phyloP scores from a whole-genome alignment of 1,140 invertebrate genomes.

The Drosophila prosaltans region DNA sequence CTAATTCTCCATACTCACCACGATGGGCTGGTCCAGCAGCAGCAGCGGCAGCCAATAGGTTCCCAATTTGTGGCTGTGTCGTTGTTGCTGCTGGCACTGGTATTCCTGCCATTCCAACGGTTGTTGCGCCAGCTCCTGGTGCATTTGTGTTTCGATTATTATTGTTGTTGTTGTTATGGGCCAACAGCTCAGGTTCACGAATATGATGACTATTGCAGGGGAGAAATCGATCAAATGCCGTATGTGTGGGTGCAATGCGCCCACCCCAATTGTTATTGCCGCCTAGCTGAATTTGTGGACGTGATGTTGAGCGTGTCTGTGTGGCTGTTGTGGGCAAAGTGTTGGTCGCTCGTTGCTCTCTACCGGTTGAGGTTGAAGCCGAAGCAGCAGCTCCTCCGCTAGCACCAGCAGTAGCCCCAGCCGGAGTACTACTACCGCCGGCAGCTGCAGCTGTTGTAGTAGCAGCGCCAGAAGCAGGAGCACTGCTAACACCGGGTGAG shows the following conservation, averaged over 20 bases:
- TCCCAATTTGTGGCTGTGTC: neutral
- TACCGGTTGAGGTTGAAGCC: constrained; percentile 63
- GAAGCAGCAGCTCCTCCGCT: constrained; percentile 16
- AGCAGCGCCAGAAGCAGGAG: neutral
- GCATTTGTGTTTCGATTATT: constrained; percentile 20
- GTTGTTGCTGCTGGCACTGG: neutral
- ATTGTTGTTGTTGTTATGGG: constrained; percentile 32
- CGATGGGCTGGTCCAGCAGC: constrained; percentile 7
- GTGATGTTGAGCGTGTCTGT: constrained; percentile 86
- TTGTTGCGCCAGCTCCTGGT: constrained; percentile 3
- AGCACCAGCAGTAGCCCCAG: neutral
- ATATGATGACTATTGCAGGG: constrained; percentile 83
- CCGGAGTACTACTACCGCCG: neutral
- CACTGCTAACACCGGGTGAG: neutral
- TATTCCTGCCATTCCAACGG: neutral
- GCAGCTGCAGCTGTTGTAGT: constrained; percentile 25
- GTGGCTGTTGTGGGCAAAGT: constrained; percentile 88
- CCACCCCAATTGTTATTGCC: constrained; percentile 74
- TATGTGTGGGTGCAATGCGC: constrained; percentile 77
- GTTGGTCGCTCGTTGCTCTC: constrained; percentile 84
- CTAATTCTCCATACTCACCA: constrained; percentile 40
- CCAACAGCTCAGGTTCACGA: constrained; percentile 60
- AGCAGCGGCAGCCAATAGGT: neutral
- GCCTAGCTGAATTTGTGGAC: constrained; percentile 86
- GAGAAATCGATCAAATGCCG: constrained; percentile 81